Conservation (phyloP, 2,113 vertebrate species). For the Anseranas semipalmata region DNA sequence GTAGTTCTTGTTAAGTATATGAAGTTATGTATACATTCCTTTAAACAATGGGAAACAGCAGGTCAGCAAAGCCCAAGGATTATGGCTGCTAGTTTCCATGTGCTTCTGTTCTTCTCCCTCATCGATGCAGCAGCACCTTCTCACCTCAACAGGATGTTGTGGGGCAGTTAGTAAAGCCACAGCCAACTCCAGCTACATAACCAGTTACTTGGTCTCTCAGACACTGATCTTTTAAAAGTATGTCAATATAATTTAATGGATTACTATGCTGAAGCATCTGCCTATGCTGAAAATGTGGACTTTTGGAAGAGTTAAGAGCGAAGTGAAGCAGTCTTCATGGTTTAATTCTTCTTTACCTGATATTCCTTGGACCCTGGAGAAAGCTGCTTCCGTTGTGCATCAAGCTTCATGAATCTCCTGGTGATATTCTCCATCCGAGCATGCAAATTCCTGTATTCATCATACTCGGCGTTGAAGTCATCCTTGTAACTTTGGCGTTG, state of each 20-base stretch:
- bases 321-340: neutral
- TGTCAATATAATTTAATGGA: neutral
- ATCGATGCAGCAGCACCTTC: fast-evolving
- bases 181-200: neutral
- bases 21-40: neutral
- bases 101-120: fast-evolving
- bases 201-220: fast-evolving
- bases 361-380: slow-evolving; percentile 86
- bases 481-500: slow-evolving; percentile 89
- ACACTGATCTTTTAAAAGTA: neutral
- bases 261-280: neutral
- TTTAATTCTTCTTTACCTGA: slow-evolving; percentile 77
- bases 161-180: neutral
- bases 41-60: neutral
- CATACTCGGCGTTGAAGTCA: slow-evolving; percentile 91
- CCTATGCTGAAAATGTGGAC: neutral
- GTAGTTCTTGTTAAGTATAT: too few relatives aligned
- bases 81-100: fast-evolving
- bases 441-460: slow-evolving; percentile 86
- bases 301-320: neutral
- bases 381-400: slow-evolving; percentile 79
- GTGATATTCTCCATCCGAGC: slow-evolving; percentile 83
- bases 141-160: too few relatives aligned
- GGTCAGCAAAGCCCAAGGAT: neutral
- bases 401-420: slow-evolving; percentile 83